A percentile compares a stretch with the other conserved stretches of the same genome.
phyloP scores from a whole-genome alignment of 1,140 invertebrate species.

The Drosophila orena region DNA sequence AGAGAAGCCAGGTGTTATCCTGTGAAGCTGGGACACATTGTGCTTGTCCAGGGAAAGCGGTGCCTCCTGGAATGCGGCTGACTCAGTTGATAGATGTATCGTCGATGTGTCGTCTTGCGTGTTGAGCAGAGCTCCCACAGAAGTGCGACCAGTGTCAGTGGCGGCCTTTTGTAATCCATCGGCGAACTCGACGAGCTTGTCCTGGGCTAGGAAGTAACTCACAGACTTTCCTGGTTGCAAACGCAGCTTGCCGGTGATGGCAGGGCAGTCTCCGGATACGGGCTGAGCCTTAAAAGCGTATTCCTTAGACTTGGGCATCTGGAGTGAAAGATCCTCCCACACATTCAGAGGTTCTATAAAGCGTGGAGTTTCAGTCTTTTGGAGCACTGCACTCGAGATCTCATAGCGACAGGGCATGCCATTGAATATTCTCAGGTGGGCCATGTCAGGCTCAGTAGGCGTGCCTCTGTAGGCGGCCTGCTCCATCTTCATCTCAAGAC shows the following conservation, averaged over 20 bases:
- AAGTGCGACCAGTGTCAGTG: constrained; percentile 7
- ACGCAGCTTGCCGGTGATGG: constrained; percentile 36
- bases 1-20: constrained; percentile 84
- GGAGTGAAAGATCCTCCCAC: constrained; percentile 61
- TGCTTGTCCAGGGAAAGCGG: constrained; percentile 6
- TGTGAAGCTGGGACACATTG: constrained; percentile 78
- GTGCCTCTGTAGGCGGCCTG: constrained; percentile 86
- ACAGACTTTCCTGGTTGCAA: constrained; percentile 79
- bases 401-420: constrained; percentile 85
- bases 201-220: constrained; percentile 81
- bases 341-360: constrained; percentile 52
- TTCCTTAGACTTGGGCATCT: constrained; percentile 11
- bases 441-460: constrained; percentile 86
- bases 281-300: constrained; percentile 41
- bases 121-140: constrained; percentile 65
- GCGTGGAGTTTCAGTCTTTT: not conserved
- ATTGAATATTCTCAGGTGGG: constrained; percentile 91
- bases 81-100: constrained; percentile 27
- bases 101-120: constrained; percentile 23
- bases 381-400: constrained; percentile 32
- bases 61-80: not conserved
- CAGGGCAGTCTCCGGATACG: constrained; percentile 31
- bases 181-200: constrained; percentile 52
- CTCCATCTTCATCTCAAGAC: constrained; percentile 93
- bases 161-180: constrained; percentile 54